Evolutionary conservation across 1,140 invertebrate species (phyloP).

Genomic region (Drosophila pachea): DNA sequence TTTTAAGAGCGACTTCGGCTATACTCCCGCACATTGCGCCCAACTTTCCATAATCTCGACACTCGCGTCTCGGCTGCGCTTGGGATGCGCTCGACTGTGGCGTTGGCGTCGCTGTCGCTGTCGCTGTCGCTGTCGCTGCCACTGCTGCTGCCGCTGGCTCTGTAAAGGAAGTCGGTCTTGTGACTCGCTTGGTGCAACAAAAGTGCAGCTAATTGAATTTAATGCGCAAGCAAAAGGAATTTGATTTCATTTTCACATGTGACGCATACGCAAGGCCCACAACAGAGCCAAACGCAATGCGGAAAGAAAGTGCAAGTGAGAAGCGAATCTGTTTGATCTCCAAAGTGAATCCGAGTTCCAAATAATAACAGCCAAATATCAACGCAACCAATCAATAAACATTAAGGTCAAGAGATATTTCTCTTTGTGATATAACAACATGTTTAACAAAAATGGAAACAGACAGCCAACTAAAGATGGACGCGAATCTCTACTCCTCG

Average conservation of each 20-base stretch:
- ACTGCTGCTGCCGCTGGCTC: slow-evolving; percentile 5
- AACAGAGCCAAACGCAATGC: slow-evolving; percentile 35
- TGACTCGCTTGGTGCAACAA: slow-evolving; percentile 63
- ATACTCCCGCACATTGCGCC: slow-evolving; percentile 11
- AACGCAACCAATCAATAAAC: neutral
- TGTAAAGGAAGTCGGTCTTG: slow-evolving; percentile 67
- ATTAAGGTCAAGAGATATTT: neutral
- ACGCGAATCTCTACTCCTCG: slow-evolving; percentile 58
- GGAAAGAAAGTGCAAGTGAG: slow-evolving; percentile 47
- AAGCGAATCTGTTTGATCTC: neutral
- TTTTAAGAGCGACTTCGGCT: neutral
- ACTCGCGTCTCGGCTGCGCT: slow-evolving; percentile 5
- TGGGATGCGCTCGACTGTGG: slow-evolving; percentile 18
- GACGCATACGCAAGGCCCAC: slow-evolving; percentile 37
- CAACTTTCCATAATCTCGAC: slow-evolving; percentile 31
- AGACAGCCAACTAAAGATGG: slow-evolving; percentile 62
- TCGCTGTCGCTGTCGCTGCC: slow-evolving; percentile 12
- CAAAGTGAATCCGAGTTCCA: slow-evolving; percentile 23
- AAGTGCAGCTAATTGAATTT: slow-evolving; percentile 71
- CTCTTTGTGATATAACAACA: slow-evolving; percentile 41
- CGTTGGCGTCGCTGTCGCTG: slow-evolving; percentile 3
- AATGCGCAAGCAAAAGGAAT: slow-evolving; percentile 66
- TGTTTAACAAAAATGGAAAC: slow-evolving; percentile 23
- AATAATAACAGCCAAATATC: slow-evolving; percentile 20
- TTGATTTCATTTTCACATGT: slow-evolving; percentile 56